Evolutionary conservation across 1,140 invertebrate genomes (phyloP).

Genomic region (Drosophila willistoni): DNA sequence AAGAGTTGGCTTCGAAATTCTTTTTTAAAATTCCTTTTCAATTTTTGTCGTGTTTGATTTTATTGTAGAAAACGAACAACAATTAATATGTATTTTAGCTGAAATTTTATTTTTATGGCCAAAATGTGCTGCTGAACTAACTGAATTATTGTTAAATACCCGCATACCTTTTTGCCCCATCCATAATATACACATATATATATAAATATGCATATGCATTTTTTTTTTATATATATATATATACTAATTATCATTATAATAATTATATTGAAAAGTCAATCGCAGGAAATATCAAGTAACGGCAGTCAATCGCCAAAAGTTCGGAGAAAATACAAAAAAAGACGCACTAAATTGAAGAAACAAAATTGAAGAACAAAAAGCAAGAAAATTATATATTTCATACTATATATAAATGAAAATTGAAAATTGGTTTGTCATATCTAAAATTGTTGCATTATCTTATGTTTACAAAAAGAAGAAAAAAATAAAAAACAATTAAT

Average conservation of each 20-base stretch:
- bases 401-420: neutral
- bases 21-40: slow-evolving; percentile 15
- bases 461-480: neutral
- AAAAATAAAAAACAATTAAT: neutral
- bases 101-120: slow-evolving; percentile 7
- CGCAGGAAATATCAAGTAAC: slow-evolving; percentile 3
- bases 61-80: slow-evolving; percentile 1
- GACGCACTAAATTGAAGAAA: neutral
- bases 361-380: neutral
- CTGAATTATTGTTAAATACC: slow-evolving; percentile 6
- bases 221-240: neutral
- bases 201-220: neutral
- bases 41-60: slow-evolving; percentile 10
- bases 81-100: slow-evolving; percentile 5
- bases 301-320: neutral
- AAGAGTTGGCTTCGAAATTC: neutral
- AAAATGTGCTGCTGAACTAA: slow-evolving; percentile 7
- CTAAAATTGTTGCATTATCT: neutral
- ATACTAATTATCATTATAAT: neutral
- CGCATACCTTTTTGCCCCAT: neutral
- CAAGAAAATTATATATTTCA: neutral
- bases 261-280: slow-evolving; percentile 13
- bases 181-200: neutral
- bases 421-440: neutral
- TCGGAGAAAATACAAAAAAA: neutral